These are phyloP conservation scores for Phrynosoma blainvillii DNA, from an alignment of 2,113 vertebrate species.

Conservation along the genomic window DNA sequence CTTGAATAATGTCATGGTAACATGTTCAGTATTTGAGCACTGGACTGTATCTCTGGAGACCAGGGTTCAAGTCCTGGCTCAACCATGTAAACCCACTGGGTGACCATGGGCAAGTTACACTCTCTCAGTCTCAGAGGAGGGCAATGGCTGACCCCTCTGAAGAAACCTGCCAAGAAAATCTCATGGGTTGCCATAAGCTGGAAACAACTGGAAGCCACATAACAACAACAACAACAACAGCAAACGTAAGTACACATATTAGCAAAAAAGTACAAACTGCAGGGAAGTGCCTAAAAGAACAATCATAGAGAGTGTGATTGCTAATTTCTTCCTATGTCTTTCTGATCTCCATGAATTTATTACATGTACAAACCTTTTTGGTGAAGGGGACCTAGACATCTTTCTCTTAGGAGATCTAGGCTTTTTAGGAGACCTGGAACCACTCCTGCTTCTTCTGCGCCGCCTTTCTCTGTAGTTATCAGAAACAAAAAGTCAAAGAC, in stretches of 20 bases:
- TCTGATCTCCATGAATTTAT: not conserved
- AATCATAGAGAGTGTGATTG: not conserved
- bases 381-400: slow-evolving; percentile 88
- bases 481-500: slow-evolving; percentile 13
- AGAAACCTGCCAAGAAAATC: no score
- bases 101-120: no score
- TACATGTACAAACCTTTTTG: slow-evolving; percentile 81
- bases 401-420: slow-evolving; percentile 90
- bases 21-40: no score
- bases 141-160: no score
- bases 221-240: not conserved
- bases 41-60: no score
- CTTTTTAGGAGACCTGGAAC: slow-evolving; percentile 87
- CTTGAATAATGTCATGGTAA: not conserved
- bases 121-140: no score
- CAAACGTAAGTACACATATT: rapidly evolving
- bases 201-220: rapidly evolving
- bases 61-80: no score
- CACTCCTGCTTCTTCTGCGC: slow-evolving; percentile 87
- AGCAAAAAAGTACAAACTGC: not conserved
- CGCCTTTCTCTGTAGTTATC: slow-evolving; percentile 77
- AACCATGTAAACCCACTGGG: no score
- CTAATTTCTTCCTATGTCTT: not conserved
- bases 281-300: rapidly evolving
- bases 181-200: no score